Percentiles rank a stretch among this genome's conserved stretches.
Evolutionary conservation across 1,140 invertebrate species (phyloP).

Genomic region (Euwallacea similis): DNA sequence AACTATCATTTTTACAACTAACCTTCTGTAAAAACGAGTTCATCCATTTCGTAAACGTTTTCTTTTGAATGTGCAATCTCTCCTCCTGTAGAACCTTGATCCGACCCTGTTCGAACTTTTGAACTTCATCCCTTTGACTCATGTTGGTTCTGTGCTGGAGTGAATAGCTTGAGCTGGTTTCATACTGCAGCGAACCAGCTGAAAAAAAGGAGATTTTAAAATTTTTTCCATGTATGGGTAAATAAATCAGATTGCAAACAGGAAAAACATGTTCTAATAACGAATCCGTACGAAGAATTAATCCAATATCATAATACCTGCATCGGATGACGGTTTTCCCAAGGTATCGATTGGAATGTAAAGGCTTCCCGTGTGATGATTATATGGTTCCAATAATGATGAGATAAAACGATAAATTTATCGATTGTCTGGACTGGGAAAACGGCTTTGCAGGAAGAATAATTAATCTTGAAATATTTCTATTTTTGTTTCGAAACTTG

Average conservation of each 20-base stretch:
- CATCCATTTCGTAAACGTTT: slow-evolving; percentile 99
- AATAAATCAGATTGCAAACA: slow-evolving; percentile 1
- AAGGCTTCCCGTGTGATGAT: not conserved
- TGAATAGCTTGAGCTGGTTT: slow-evolving; percentile 42
- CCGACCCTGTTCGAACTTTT: slow-evolving; percentile 94
- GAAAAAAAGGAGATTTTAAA: slow-evolving; percentile 37
- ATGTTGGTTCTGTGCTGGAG: slow-evolving; percentile 65
- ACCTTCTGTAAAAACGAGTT: slow-evolving; percentile 98
- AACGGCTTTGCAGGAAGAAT: not conserved
- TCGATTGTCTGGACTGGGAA: not conserved
- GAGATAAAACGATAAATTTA: not conserved
- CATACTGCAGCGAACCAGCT: slow-evolving; percentile 51
- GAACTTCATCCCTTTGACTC: slow-evolving; percentile 86
- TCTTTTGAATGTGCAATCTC: slow-evolving; percentile 97
- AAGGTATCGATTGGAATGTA: not conserved
- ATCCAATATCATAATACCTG: not conserved
- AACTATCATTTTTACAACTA: not conserved
- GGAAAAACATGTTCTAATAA: not conserved
- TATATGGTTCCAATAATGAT: too few relatives aligned
- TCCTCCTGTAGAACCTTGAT: slow-evolving; percentile 97
- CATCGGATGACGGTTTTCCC: not conserved
- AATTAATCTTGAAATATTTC: not conserved
- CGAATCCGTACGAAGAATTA: not conserved
- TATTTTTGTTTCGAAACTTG: not conserved
- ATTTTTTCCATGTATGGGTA: not conserved